These are phyloP conservation scores for Heptranchias perlo DNA, from an alignment of 2,113 vertebrate genomes.

Conservation along the genomic window DNA sequence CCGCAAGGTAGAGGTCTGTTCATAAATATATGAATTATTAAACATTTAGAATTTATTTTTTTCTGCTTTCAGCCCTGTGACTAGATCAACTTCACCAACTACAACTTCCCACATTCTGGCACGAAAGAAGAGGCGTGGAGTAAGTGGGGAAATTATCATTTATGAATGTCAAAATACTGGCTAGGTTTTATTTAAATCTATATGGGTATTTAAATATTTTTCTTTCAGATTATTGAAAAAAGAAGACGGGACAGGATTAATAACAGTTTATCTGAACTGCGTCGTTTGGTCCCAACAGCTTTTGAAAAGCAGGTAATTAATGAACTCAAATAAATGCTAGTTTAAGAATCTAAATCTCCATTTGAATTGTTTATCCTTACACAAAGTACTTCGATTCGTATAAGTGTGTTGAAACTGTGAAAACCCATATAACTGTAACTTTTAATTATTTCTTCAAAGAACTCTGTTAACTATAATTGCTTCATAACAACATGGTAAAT, in stretches of 20 bases:
- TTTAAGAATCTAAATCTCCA: not conserved
- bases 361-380: not conserved
- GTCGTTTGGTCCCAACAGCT: constrained; percentile 83
- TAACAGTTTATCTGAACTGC: constrained; percentile 84
- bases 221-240: constrained; percentile 84
- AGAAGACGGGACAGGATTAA: constrained; percentile 91
- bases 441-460: not conserved
- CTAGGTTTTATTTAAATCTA: not conserved
- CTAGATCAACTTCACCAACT: constrained; percentile 76
- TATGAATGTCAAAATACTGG: not conserved
- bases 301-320: constrained; percentile 88
- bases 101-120: constrained; percentile 84
- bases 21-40: no score
- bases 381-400: not conserved
- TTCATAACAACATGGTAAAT: not conserved
- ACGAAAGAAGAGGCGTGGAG: constrained; percentile 84
- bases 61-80: constrained; percentile 54
- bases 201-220: not conserved
- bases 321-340: not conserved
- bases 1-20: no score
- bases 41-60: not conserved
- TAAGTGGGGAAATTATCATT: constrained; percentile 46
- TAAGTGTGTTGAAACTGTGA: not conserved
- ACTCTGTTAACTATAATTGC: no score
- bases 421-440: not conserved